Conservation (phyloP, 2,113 vertebrate species). For the Onychostoma macrolepis region DNA sequence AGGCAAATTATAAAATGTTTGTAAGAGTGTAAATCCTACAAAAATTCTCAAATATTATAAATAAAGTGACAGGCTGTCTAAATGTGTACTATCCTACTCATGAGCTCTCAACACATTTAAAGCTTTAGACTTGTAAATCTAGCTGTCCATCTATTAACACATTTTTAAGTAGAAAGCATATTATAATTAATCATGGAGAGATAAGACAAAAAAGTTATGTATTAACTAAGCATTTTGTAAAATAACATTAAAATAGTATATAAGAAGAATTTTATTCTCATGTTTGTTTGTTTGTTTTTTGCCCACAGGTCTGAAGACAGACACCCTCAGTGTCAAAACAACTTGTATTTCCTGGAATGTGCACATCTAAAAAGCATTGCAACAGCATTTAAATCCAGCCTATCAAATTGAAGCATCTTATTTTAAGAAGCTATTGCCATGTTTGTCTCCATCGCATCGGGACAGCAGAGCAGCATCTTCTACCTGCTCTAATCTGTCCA, state of each 20-base stretch:
- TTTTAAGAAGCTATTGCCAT: slow-evolving; percentile 1
- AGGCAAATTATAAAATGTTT: neutral
- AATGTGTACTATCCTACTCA: neutral
- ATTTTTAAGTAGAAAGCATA: neutral
- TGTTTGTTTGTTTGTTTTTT: too few species aligned
- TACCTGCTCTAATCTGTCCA: slow-evolving; percentile 12
- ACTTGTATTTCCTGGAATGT: neutral
- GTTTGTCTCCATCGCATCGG: neutral
- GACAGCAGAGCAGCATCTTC: neutral
- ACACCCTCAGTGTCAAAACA: neutral
- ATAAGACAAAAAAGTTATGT: neutral
- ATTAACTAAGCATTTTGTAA: neutral
- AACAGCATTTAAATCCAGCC: neutral
- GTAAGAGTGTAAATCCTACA: neutral
- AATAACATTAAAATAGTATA: neutral
- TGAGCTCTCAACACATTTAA: neutral
- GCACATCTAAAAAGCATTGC: neutral
- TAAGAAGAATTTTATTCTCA: neutral
- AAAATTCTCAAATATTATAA: neutral
- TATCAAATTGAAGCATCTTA: neutral
- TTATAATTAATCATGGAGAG: neutral
- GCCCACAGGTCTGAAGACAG: neutral
- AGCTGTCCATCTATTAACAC: too few species aligned
- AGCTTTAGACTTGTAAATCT: too few species aligned
- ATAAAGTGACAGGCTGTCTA: neutral